These are phyloP conservation scores for Vireo altiloquus DNA, from an alignment of 2,113 vertebrate species.

Conservation along the genomic window DNA sequence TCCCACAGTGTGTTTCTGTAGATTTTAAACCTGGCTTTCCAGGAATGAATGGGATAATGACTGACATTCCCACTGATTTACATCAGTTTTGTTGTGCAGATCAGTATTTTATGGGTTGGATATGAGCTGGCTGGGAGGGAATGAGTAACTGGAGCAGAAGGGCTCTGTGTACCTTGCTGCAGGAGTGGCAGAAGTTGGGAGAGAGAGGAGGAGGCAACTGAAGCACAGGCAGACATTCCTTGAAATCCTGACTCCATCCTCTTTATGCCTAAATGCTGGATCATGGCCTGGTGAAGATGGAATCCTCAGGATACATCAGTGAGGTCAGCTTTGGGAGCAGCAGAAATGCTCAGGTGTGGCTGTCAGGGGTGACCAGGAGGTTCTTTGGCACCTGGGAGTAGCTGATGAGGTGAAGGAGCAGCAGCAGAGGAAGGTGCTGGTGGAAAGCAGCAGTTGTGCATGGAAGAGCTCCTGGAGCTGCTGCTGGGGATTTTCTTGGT, in stretches of 20 bases:
- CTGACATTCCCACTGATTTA: not conserved
- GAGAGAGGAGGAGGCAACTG: not conserved
- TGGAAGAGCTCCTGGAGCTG: not conserved
- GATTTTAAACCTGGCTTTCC: not conserved
- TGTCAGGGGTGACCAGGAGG: not conserved
- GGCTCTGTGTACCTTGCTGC: not conserved
- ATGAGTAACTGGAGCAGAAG: not conserved
- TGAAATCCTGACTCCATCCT: not conserved
- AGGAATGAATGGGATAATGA: not conserved
- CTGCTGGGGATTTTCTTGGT: not conserved
- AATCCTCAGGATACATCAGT: rapidly evolving
- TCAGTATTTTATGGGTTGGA: not conserved
- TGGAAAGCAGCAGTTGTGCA: not conserved
- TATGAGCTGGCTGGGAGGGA: not conserved
- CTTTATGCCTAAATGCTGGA: not conserved
- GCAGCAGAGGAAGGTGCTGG: not conserved
- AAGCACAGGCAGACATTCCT: not conserved
- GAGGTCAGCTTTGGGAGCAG: not conserved
- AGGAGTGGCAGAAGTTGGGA: not conserved
- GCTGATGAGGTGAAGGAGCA: not conserved
- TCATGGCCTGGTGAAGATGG: not conserved
- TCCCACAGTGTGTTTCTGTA: rapidly evolving
- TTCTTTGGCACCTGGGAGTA: not conserved
- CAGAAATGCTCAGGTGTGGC: not conserved
- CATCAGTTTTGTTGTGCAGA: not conserved